Evolutionary conservation across 2,888 invertebrate genomes (phyloP), one percentile per base, ranked within the genome.

Genomic region (Pyrgus malvae): DNA sequence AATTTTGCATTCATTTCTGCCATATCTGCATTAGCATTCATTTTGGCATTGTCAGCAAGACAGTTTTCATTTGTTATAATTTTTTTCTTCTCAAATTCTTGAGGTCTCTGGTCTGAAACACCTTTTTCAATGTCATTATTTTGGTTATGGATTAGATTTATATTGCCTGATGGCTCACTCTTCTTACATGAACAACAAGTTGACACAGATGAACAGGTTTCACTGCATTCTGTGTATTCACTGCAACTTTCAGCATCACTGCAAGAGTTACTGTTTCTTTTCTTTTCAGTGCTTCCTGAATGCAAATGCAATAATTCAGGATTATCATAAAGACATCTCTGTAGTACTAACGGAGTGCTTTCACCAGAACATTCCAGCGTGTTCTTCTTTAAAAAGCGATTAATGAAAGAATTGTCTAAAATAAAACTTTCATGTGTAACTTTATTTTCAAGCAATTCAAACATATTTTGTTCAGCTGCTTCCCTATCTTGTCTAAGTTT

Each of bases 391-490:
- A 93, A 68, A 59, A 93, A 91, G 12, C 89, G 88, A 48, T 87
- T 80, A 17, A 94, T 91, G 42, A 93, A 92, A 42, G 93, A 94
- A 31, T 93, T 93, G 45, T 93, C 92, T 58, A 94, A 91, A 70
- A 92, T 93, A 64, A 96, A 95, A 70, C 94, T 95, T 16, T 94
- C 94, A 72, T 92, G 90, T 41, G 92, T 89, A 3, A 94, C 94
- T 76, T 94, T 94, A 66, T 93, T 92, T 80, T 97, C 96, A 27
- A 97, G 80, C 4, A 94, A 74, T 70, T 97, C 96, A 80, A 97
- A 97, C 69, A 95, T 92, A 57, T 92, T 92, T 59, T 96, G 90
- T 69, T 95, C 95, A 25, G 93, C 93, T 1, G 79, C 64, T 77
- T 92, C 92, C 68, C 78, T 85, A 19, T 85, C 86, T 14, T 77